Evolutionary conservation across 2,113 vertebrate species (phyloP).

Genomic region (Rhineura floridana): DNA sequence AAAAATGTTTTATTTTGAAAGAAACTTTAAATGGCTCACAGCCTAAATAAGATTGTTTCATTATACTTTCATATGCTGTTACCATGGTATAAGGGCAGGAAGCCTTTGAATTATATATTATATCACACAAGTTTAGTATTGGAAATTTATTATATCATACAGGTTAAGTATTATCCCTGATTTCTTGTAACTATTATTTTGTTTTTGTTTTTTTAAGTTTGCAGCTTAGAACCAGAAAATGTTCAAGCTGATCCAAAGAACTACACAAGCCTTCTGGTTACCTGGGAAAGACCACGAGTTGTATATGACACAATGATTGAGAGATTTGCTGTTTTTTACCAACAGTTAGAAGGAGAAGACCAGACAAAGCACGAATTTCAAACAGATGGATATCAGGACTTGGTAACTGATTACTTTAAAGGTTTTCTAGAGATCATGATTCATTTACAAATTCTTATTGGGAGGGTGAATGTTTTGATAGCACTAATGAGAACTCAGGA

Average conservation of each 20-base stretch:
- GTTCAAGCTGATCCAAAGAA: conserved; percentile 88
- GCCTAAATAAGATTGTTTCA: background rate
- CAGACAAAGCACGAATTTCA: conserved; percentile 84
- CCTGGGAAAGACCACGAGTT: conserved; percentile 92
- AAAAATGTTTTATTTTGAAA: conserved; percentile 16
- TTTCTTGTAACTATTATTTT: background rate
- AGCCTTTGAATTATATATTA: background rate
- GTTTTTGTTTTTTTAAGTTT: conserved; percentile 79
- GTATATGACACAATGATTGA: conserved; percentile 93
- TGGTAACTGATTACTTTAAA: conserved; percentile 83
- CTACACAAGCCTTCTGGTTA: conserved; percentile 91
- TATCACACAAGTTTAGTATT: accelerated
- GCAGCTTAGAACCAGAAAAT: conserved; percentile 96
- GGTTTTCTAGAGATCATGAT: conserved; percentile 48
- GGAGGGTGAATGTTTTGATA: background rate
- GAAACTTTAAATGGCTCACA: background rate
- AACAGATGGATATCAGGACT: conserved; percentile 97
- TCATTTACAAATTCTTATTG: conserved; percentile 20
- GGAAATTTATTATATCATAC: too few species aligned
- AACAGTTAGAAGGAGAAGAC: conserved; percentile 75
- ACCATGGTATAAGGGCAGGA: too few species aligned
- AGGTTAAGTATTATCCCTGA: too few species aligned
- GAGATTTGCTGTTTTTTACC: conserved; percentile 90
- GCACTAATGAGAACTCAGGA: background rate
- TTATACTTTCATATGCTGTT: background rate